A percentile compares a stretch with the other conserved stretches of the same genome.
Conservation (phyloP, 2,797 vertebrate species). For the Bucorvus abyssinicus region DNA sequence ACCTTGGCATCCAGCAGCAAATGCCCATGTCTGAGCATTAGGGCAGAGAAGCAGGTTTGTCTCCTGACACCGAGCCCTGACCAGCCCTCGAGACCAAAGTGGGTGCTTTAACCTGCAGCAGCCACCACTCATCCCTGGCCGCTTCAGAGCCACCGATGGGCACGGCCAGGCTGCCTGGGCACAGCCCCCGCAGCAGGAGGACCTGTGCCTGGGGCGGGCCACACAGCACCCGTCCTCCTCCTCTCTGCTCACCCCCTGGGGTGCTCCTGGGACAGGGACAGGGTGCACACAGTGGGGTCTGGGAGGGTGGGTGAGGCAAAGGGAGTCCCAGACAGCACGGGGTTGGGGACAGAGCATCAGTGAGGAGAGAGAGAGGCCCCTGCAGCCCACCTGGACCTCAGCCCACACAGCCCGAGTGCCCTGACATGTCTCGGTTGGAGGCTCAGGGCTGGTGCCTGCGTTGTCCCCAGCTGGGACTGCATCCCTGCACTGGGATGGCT, state of each 20-base stretch:
- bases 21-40: too few relatives aligned
- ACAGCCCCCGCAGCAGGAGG: fast-evolving
- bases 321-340: too few relatives aligned
- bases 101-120: too few relatives aligned
- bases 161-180: neutral
- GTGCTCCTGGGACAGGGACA: neutral
- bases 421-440: fast-evolving
- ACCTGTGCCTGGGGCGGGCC: neutral
- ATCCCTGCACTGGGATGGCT: neutral
- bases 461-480: fast-evolving
- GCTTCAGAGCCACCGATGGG: fast-evolving
- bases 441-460: neutral
- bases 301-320: too few relatives aligned
- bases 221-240: neutral
- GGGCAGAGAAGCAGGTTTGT: too few relatives aligned
- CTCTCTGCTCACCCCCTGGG: neutral
- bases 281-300: neutral
- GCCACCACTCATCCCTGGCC: too few relatives aligned
- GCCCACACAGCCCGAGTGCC: neutral
- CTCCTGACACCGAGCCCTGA: too few relatives aligned
- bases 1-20: too few relatives aligned
- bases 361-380: neutral
- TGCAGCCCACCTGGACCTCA: neutral
- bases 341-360: too few relatives aligned
- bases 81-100: too few relatives aligned